Evolutionary conservation across 1,140 invertebrate genomes (phyloP).

Genomic region (Eulimnadia texana): DNA sequence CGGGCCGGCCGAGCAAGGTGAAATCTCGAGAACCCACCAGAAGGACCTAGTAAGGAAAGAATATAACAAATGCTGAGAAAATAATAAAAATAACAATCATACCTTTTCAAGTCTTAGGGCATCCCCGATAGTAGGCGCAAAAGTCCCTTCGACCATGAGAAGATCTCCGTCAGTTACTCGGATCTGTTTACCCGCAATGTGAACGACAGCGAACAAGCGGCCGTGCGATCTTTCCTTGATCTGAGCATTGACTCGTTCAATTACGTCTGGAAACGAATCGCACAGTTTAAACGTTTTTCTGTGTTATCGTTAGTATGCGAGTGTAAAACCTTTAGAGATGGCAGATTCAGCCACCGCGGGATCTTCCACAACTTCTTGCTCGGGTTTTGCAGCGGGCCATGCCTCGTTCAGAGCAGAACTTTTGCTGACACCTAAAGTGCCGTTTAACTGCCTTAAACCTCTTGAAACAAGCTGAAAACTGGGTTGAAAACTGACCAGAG

Average conservation of each 20-base stretch:
- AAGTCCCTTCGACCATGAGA: conserved; percentile 63
- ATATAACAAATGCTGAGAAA: not conserved
- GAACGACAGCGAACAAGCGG: conserved; percentile 71
- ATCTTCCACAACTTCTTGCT: conserved; percentile 11
- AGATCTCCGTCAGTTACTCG: conserved; percentile 77
- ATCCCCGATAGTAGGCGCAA: conserved; percentile 69
- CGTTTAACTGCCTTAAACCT: not conserved
- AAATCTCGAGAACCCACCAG: conserved; percentile 72
- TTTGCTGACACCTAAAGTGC: not conserved
- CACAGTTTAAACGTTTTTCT: not conserved
- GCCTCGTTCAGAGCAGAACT: not conserved
- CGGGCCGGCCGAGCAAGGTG: conserved; percentile 63
- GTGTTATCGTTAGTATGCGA: no score
- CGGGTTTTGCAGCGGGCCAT: not conserved
- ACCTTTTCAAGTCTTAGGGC: conserved; percentile 74
- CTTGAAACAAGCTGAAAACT: not conserved
- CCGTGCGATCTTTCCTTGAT: conserved; percentile 40
- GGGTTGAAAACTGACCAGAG: not conserved
- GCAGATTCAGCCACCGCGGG: not conserved
- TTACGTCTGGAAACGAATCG: conserved; percentile 26
- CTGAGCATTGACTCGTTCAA: conserved; percentile 42
- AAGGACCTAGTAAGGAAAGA: conserved; percentile 37
- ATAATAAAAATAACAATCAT: conserved; percentile 8
- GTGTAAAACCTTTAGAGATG: conserved; percentile 6
- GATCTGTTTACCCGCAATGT: conserved; percentile 67